phyloP scores from a whole-genome alignment of 2,797 vertebrate species.

The Sylvia borin region DNA sequence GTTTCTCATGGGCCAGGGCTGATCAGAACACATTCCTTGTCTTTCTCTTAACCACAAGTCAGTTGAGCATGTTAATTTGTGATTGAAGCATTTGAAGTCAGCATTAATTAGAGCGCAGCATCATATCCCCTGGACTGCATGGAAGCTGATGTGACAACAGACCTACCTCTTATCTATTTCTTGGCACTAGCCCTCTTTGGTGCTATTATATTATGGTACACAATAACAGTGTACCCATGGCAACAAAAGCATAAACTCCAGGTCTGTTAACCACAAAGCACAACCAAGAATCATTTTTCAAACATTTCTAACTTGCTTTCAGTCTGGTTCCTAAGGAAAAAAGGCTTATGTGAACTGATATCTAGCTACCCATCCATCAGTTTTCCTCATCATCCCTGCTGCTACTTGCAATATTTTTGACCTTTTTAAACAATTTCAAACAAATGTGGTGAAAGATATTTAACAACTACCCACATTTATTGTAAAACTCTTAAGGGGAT shows the following conservation, averaged over 20 bases:
- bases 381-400: background rate
- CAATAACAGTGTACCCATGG: background rate
- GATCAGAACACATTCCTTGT: background rate
- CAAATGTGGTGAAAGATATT: background rate
- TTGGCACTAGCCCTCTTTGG: background rate
- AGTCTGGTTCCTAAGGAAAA: slow-evolving; percentile 5
- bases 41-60: background rate
- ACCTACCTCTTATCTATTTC: background rate
- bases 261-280: background rate
- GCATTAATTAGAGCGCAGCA: slow-evolving; percentile 6
- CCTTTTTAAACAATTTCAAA: background rate
- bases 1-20: background rate
- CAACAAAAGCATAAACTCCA: background rate
- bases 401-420: background rate
- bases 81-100: background rate
- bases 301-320: background rate
- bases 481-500: background rate
- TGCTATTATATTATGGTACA: background rate
- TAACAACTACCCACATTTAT: background rate
- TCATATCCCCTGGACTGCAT: background rate
- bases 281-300: background rate
- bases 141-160: slow-evolving; percentile 28
- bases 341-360: background rate
- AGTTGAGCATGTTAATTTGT: background rate
- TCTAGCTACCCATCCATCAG: background rate